phyloP scores from a whole-genome alignment of 2,888 invertebrate genomes.

The Endotricha flammealis region DNA sequence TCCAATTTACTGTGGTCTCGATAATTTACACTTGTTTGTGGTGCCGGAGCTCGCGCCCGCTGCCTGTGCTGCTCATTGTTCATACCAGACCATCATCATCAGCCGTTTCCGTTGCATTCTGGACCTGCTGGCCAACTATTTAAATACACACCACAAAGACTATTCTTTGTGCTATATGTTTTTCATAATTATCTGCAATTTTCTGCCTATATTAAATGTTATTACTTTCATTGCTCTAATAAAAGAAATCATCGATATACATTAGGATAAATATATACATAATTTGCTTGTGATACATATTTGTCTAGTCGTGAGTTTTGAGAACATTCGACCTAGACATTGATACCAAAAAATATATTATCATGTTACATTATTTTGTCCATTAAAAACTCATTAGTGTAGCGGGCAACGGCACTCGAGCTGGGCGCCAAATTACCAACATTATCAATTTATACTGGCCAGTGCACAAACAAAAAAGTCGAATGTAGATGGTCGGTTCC shows the following conservation, averaged over 20 bases:
- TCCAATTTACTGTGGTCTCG: conserved; percentile 37
- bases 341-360: conserved; percentile 70
- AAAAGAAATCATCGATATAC: too few relatives aligned
- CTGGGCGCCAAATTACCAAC: conserved; percentile 75
- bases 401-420: conserved; percentile 73
- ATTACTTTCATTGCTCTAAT: too few relatives aligned
- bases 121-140: neutral
- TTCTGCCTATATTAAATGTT: too few relatives aligned
- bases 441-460: conserved; percentile 75
- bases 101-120: neutral
- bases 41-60: conserved; percentile 34
- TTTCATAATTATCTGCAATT: too few relatives aligned
- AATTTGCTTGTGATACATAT: too few relatives aligned
- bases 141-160: neutral
- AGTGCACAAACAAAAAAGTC: conserved; percentile 75
- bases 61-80: conserved; percentile 39
- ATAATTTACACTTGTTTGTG: conserved; percentile 44
- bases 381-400: conserved; percentile 78
- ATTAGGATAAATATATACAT: too few relatives aligned
- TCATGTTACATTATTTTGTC: conserved; percentile 68
- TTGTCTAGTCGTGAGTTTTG: conserved; percentile 2
- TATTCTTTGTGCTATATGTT: too few relatives aligned
- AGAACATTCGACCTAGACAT: conserved; percentile 64
- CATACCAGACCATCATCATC: conserved; percentile 27
- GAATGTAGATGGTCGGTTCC: conserved; percentile 72